Percentiles rank a stretch among this genome's conserved stretches.
phyloP scores from a whole-genome alignment of 2,797 vertebrate species.

The Ctenopoma kingsleyae region DNA sequence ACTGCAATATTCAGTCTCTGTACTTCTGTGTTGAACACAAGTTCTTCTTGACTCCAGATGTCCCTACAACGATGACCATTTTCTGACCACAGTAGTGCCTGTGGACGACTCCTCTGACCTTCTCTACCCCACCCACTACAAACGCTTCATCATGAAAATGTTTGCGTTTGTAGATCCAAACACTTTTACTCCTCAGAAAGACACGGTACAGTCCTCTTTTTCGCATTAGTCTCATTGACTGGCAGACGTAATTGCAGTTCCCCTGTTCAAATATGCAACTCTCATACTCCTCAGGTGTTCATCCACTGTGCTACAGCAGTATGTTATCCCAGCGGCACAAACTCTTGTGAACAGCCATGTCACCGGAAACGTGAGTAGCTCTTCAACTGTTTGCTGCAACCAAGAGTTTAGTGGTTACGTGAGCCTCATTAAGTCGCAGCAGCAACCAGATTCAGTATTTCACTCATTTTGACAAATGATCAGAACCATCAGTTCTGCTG shows the following conservation, averaged over 20 bases:
- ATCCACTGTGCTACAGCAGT: slow-evolving; percentile 79
- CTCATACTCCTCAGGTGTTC: slow-evolving; percentile 63
- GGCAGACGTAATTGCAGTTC: fast-evolving
- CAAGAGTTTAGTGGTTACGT: not conserved
- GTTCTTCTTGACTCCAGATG: slow-evolving; percentile 60
- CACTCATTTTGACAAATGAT: too few relatives aligned
- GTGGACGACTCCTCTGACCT: slow-evolving; percentile 69
- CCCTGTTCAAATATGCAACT: not conserved
- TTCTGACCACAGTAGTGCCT: slow-evolving; percentile 69
- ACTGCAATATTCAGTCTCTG: too few relatives aligned
- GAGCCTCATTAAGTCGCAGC: not conserved
- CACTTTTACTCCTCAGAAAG: slow-evolving; percentile 20
- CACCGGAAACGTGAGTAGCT: slow-evolving; percentile 75
- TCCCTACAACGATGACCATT: slow-evolving; percentile 79
- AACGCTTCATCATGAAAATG: slow-evolving; percentile 80
- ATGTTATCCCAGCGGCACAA: slow-evolving; percentile 65
- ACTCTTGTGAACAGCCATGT: slow-evolving; percentile 75
- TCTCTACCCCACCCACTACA: slow-evolving; percentile 75
- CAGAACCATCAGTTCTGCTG: too few relatives aligned
- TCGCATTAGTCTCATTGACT: fast-evolving
- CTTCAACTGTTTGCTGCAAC: not conserved
- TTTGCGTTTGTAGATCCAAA: slow-evolving; percentile 76
- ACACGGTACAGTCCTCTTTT: slow-evolving; percentile 49
- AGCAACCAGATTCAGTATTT: too few relatives aligned
- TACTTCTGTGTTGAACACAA: not conserved